Conservation (phyloP, 2,113 vertebrate genomes). For the Polypterus bichir region DNA sequence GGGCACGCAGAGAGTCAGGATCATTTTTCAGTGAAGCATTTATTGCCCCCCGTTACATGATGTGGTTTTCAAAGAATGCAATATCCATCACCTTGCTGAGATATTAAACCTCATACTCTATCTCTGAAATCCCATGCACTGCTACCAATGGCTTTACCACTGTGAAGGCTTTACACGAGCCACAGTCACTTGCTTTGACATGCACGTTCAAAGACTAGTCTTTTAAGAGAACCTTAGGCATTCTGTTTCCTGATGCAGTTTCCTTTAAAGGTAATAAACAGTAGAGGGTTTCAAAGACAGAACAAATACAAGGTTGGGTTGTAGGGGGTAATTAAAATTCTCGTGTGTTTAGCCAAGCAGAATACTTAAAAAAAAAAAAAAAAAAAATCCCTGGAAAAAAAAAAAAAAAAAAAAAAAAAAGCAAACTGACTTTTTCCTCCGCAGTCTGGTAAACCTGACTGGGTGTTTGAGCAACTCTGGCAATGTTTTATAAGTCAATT, state of each 20-base stretch:
- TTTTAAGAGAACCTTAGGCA: slow-evolving; percentile 3
- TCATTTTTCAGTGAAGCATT: slow-evolving; percentile 30
- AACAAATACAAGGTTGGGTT: slow-evolving; percentile 21
- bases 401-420: no score
- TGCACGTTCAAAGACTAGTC: slow-evolving; percentile 1
- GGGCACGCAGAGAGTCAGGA: slow-evolving; percentile 27
- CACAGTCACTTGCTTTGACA: slow-evolving; percentile 11
- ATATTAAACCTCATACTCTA: slow-evolving; percentile 34
- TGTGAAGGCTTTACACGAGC: slow-evolving; percentile 12
- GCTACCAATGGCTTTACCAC: slow-evolving; percentile 10
- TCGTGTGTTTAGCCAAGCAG: slow-evolving; percentile 20
- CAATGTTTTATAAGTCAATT: no score
- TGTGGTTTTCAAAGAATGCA: slow-evolving; percentile 42
- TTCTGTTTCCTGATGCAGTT: slow-evolving; percentile 19
- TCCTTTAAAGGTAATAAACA: slow-evolving; percentile 27
- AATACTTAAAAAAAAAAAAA: no score
- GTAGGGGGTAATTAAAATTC: slow-evolving; percentile 34
- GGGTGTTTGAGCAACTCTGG: no score
- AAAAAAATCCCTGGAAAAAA: no score
- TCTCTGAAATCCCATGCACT: slow-evolving; percentile 10
- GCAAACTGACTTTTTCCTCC: no score
- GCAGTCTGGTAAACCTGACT: no score
- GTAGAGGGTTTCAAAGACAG: slow-evolving; percentile 26
- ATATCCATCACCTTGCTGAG: slow-evolving; percentile 28
- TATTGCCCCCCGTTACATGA: slow-evolving; percentile 28